Base-by-base conservation (phyloP, 2,797 vertebrate genomes). In the Tachyglossus aculeatus region DNA sequence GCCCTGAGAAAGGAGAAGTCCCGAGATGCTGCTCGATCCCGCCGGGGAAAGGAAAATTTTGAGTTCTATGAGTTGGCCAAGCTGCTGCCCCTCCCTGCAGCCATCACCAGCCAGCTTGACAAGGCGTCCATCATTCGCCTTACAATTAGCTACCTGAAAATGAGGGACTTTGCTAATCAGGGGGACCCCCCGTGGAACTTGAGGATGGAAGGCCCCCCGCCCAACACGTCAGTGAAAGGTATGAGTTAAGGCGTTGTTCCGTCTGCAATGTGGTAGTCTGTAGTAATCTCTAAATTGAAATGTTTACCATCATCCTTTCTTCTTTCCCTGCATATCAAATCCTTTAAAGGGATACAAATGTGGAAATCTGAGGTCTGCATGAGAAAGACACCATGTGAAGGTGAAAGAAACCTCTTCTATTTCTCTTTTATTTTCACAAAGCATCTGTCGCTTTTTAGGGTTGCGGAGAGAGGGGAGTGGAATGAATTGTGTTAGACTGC, bases 181-280 rank as follows among this genome's bases (percentile, higher is more conserved):
- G 97, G 97, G 0, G 97, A 99, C 90, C 97, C 97, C 55, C 96
- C 97, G 0, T 99, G 97, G 97, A 98, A 98, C 93, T 90, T 98
- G 91, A 93, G 96, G 77, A 94, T 96, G 80, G 97, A 99, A 93
- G 97, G 96, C 54, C 96, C 97, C 50, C 97, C 97, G 16, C 98
- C 97, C 39, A 99, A 99, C 90, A 99, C 96, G 52, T 99, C 97
- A 36, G 97, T 99, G 51, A 99, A 99, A 98, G 96, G 98, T 98
- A 94, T 74, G 88, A 57, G 29, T 81, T 77, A 77, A 81, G 78
- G 59, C 50, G 18, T 71, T 72, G 37, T 75, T 51, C 36, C 14
- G 5, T 83, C 5, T 82, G 29, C 13, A 83, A 58, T 87, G 39
- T 83, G 78, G 73, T 73, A 83, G 70, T 76, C 77, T 83, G 38